Evolutionary conservation across 1,140 invertebrate species (phyloP).

Genomic region (Penaeus indicus): DNA sequence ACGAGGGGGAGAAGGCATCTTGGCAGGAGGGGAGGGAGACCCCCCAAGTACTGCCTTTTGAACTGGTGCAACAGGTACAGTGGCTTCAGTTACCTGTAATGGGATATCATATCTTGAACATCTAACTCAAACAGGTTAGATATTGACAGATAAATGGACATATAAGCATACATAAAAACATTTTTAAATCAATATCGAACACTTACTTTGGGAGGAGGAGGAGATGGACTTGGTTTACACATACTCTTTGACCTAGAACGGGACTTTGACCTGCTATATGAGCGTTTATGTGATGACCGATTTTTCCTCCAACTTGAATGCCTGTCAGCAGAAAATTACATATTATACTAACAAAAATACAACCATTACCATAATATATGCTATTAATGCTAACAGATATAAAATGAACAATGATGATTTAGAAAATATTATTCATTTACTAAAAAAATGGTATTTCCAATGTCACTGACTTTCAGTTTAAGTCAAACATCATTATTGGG

Average conservation of each 20-base stretch:
- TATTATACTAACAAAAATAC: not conserved
- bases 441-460: too few relatives aligned
- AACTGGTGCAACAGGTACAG: not conserved
- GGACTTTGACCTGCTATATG: constrained; percentile 66
- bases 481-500: not conserved
- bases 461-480: too few relatives aligned
- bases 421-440: too few relatives aligned
- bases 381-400: too few relatives aligned
- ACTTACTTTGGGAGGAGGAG: constrained; percentile 27
- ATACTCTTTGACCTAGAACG: constrained; percentile 54
- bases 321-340: not conserved
- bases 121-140: too few relatives aligned
- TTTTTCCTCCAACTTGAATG: constrained; percentile 46
- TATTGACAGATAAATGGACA: too few relatives aligned
- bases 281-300: constrained; percentile 43
- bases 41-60: not conserved
- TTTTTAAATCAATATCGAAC: too few relatives aligned
- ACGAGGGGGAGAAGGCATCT: constrained; percentile 65
- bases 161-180: too few relatives aligned
- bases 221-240: constrained; percentile 48
- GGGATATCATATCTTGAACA: not conserved
- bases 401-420: too few relatives aligned
- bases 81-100: constrained; percentile 18
- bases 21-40: constrained; percentile 42
- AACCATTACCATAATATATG: too few relatives aligned